Percentiles rank a stretch among this genome's conserved stretches.
phyloP scores from a whole-genome alignment of 2,113 vertebrate species.

The Podarcis muralis region DNA sequence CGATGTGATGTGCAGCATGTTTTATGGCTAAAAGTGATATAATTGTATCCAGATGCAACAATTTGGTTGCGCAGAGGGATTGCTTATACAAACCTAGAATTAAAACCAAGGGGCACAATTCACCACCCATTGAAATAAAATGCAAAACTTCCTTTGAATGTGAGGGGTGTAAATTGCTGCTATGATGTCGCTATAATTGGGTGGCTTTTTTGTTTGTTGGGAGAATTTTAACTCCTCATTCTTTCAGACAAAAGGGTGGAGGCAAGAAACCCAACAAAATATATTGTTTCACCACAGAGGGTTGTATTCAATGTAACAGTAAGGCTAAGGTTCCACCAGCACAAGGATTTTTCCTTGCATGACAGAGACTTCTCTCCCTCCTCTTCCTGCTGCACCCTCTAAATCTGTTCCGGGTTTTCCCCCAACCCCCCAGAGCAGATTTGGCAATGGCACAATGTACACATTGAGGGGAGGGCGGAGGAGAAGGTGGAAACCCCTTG shows the following conservation, averaged over 20 bases:
- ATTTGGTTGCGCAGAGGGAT: background rate
- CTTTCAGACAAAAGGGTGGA: background rate
- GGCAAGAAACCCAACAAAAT: background rate
- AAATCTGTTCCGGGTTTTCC: no score
- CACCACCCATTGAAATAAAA: background rate
- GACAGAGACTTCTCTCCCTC: no score
- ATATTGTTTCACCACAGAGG: background rate
- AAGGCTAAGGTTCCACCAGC: no score
- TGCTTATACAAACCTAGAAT: background rate
- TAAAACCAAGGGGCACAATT: background rate
- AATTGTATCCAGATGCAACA: slow-evolving; percentile 7
- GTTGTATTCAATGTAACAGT: no score
- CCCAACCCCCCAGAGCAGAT: no score
- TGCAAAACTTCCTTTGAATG: background rate
- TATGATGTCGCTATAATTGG: background rate
- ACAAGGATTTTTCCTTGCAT: no score
- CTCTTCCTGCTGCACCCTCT: no score
- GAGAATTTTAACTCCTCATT: background rate
- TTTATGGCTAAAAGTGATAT: background rate
- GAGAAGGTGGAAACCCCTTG: no score
- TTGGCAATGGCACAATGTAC: no score
- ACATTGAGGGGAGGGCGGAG: no score
- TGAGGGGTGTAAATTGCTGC: background rate
- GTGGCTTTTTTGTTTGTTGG: background rate
- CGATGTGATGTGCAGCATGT: background rate